Evolutionary conservation across 2,113 vertebrate species (phyloP), one percentile per base, ranked within the genome.

Genomic region (Neomonachus schauinslandi): DNA sequence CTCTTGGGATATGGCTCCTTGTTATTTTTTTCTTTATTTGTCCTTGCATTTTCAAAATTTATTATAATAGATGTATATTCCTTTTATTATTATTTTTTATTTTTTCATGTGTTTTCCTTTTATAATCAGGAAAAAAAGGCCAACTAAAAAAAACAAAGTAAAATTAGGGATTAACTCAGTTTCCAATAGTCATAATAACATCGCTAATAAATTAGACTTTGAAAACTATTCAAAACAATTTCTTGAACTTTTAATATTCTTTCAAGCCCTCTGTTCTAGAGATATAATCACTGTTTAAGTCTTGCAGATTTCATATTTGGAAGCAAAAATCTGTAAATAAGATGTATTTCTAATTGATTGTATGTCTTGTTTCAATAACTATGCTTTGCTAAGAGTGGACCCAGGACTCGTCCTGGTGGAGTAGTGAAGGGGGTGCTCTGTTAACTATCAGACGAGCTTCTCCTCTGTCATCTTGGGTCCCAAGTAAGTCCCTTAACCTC

Each of bases 181-280:
- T 91, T 97, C 87, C 28, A 86, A 1, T 79, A 24, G 11, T 76
- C 46, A 77, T 4, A 88, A 84, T 65, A 67, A 83, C 7, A 31
- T 39, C 36, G 13, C 33, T 83, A 85, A 85, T 80, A 79, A 83
- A 84, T 84, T 91, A 94, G 82, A 84, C 11, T 49, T 65, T 67
- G 49, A 65, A 82, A 85, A 59, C 28, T 91, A 49, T 89, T 94
- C 74, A 51, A 49, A 93, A 80, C 51, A 86, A 72, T 80, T 89
- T 89, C 9, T 84, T 63, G 1, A 36, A 71, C 2, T 67, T 85
- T 89, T 76, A 46, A 65, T 72, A 65, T 79, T 96, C 57, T 94
- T 76, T 59, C 4, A 72, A 89, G 28, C 12, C 28, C 53, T 91
- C 39, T 97, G 21, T 95, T 81, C 13, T 59, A 74, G 26, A 95